Evolutionary conservation across 2,888 invertebrate species (phyloP).

Genomic region (Clostera curtula): DNA sequence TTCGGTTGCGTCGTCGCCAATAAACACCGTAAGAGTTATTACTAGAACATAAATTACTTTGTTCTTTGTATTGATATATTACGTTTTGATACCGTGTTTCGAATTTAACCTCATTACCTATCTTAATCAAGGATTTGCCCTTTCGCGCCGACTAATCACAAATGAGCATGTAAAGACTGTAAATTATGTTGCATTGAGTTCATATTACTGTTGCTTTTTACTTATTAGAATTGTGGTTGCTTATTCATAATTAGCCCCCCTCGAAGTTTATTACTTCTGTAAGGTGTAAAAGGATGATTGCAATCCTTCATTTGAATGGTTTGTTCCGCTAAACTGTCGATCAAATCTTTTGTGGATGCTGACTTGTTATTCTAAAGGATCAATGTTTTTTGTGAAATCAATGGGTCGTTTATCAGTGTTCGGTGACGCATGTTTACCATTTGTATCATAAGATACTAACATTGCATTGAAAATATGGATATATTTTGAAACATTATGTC

Average conservation of each 20-base stretch:
- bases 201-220: constrained; percentile 57
- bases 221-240: constrained; percentile 54
- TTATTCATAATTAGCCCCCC: constrained; percentile 74
- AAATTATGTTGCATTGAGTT: constrained; percentile 72
- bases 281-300: constrained; percentile 48
- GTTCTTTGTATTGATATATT: constrained; percentile 27
- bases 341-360: constrained; percentile 30
- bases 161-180: constrained; percentile 73
- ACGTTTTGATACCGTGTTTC: constrained; percentile 34
- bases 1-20: constrained; percentile 34
- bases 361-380: constrained; percentile 26
- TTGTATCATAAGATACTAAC: no score
- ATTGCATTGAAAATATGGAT: constrained; percentile 10
- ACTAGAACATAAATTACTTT: constrained; percentile 47
- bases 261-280: constrained; percentile 71
- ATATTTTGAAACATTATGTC: constrained; percentile 14
- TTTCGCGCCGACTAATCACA: constrained; percentile 75
- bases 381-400: constrained; percentile 23
- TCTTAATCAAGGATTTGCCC: constrained; percentile 75
- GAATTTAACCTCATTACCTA: constrained; percentile 75
- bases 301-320: constrained; percentile 48
- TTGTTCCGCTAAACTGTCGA: constrained; percentile 29
- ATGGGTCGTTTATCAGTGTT: constrained; percentile 24
- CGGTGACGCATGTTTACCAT: constrained; percentile 23
- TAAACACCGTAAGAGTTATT: constrained; percentile 43